Base-by-base conservation (phyloP, 1,140 invertebrate genomes). In the Rhyzopertha dominica region DNA sequence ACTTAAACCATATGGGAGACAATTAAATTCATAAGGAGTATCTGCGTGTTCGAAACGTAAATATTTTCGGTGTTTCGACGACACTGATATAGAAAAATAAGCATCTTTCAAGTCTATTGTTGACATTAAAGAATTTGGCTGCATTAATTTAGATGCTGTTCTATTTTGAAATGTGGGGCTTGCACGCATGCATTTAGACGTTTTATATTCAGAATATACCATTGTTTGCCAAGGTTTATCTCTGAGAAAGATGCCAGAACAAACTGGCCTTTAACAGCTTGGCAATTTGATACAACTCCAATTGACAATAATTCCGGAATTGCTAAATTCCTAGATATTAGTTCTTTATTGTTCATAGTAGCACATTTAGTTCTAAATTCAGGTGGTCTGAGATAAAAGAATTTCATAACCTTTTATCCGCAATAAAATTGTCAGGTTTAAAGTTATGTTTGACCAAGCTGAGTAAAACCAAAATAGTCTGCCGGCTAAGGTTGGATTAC, bases 181-280 rank as follows among this genome's bases (percentile, higher is more conserved):
- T 38, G 9, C n/a, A 63, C 29, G 50, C 44, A 59, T 24, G 48
- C 40, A 49, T 65, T 63, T 16, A 61, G 30, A 23, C 26, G 43
- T 54, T 61, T 62, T 32, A 62, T 49, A 49, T 63, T 62, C 25
- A 60, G 35, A 47, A 61, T 62, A 20, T 61, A 43, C 22, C 54
- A 51, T 30, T 44, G 46, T 16, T 43, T 43, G 1, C 54, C 58
- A 38, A 16, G 49, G 43, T 47, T 62, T 59, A 8, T 46, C 41
- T 16, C 39, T 43, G 3, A 56, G 14, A 29, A 63, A 63, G 17
- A 58, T 53, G 29, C 32, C 10, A 19, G 60, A 63, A 62, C 31
- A 41, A 57, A 63, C 42, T 62, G 55, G 28, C 39, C 48, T 28
- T 29, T 24, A 25, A n/a, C n/a, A n/a, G n/a, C n/a, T n/a, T n/a